Conservation (phyloP, 2,888 invertebrate species). For the Octonoba sinensis region DNA sequence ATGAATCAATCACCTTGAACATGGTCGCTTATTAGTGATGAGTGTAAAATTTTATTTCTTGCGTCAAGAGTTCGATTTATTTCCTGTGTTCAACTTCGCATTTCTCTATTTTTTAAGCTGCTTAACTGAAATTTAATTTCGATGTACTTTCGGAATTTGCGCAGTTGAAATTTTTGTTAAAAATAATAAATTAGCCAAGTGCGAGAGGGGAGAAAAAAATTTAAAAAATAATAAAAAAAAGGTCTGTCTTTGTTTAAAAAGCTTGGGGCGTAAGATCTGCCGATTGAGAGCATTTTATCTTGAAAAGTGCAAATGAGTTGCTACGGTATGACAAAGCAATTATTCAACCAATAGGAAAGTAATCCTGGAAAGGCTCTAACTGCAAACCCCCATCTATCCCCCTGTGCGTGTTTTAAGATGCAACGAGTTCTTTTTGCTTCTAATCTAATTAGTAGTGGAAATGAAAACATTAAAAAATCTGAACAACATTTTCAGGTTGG, state of each 20-base stretch:
- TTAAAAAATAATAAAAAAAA: neutral
- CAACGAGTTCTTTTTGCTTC: slow-evolving; percentile 34
- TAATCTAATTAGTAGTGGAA: slow-evolving; percentile 61
- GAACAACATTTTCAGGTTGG: slow-evolving; percentile 7
- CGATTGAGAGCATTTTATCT: slow-evolving; percentile 13
- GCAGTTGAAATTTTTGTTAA: too few relatives aligned
- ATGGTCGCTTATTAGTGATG: too few relatives aligned
- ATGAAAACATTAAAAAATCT: slow-evolving; percentile 42
- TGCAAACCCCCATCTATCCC: neutral
- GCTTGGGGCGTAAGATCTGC: slow-evolving; percentile 12
- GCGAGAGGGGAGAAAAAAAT: too few relatives aligned
- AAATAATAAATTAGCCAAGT: too few relatives aligned
- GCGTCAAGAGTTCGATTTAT: too few relatives aligned
- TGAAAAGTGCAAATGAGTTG: slow-evolving; percentile 50
- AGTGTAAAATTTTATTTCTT: too few relatives aligned
- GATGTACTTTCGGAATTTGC: too few relatives aligned
- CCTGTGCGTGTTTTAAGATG: slow-evolving; percentile 32
- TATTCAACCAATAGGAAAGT: slow-evolving; percentile 47
- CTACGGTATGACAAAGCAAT: slow-evolving; percentile 48
- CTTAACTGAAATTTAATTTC: too few relatives aligned
- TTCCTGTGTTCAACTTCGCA: too few relatives aligned
- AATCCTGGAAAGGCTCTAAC: slow-evolving; percentile 29
- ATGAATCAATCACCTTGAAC: too few relatives aligned
- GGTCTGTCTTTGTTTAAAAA: slow-evolving; percentile 2
- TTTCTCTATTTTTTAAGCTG: too few relatives aligned